Evolutionary conservation across 2,888 invertebrate genomes (phyloP), one percentile per base, ranked within the genome.

Genomic region (Cacoxenus indagator): DNA sequence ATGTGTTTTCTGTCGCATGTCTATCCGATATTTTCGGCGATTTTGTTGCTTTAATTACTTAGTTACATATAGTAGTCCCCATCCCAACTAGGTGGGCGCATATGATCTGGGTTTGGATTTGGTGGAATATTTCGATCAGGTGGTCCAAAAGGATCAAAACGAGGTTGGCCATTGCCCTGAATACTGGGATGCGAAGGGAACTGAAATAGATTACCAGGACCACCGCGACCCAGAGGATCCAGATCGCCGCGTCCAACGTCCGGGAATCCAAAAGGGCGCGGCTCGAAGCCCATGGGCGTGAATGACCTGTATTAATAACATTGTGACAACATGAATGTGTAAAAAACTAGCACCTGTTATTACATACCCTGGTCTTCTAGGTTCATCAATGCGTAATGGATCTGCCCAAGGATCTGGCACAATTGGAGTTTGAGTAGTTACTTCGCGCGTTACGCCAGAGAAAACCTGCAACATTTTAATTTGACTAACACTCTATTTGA

Each of bases 91-190:
- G 94, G 94, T n/a, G 92, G 92, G 14, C 76, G 82, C 61, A 94
- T 89, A 77, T 95, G 93, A 86, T 95, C 94, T 14, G 92, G 91
- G 82, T 93, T 93, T 2, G 89, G 89, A 51, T 85, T 89, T 73
- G 90, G 73, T 64, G 79, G 89, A 71, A 89, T 81, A 6, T 89
- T 89, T 4, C 88, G 89, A 43, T 87, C 90, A 5, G 90, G 90
- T 0, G 95, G 95, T 0, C 93, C 92, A 85, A 95, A 93, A 0
- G 96, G 96, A 89, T 96, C 96, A 86, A 95, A 96, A 67, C 96
- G 90, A 57, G 79, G 78, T 9, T 68, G 73, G 2, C 95, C 94
- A 14, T 95, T 75, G 46, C 73, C 73, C 27, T 62, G 62, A 65
- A 55, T 65, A 14, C 76, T 70, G 1, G 79, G 81, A 5, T 65